Percentiles rank a stretch among this genome's conserved stretches.
phyloP scores from a whole-genome alignment of 1,140 invertebrate genomes.

The Drosophila pseudoananassae region DNA sequence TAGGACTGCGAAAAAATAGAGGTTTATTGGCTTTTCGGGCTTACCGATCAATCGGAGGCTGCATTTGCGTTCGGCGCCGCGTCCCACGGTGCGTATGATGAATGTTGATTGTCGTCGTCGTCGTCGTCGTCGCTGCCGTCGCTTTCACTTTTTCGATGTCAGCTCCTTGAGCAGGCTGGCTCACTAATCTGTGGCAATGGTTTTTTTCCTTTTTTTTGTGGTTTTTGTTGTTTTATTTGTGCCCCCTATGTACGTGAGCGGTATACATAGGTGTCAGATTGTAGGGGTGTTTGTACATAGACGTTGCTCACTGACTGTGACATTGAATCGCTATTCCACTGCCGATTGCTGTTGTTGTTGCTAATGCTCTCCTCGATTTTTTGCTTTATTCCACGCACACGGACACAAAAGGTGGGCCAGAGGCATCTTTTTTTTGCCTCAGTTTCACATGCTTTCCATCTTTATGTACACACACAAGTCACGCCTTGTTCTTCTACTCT shows the following conservation, averaged over 20 bases:
- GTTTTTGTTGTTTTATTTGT: slow-evolving; percentile 13
- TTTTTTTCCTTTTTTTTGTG: slow-evolving; percentile 41
- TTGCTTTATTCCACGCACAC: slow-evolving; percentile 71
- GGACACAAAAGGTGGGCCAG: slow-evolving; percentile 64
- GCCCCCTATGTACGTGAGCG: slow-evolving; percentile 13
- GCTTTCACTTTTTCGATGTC: slow-evolving; percentile 3
- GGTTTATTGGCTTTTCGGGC: slow-evolving; percentile 23
- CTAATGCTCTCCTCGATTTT: slow-evolving; percentile 25
- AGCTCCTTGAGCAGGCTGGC: slow-evolving; percentile 37
- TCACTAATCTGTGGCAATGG: slow-evolving; percentile 69
- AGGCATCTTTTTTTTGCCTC: slow-evolving; percentile 42
- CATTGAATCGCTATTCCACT: slow-evolving; percentile 74
- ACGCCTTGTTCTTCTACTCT: slow-evolving; percentile 53
- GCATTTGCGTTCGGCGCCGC: slow-evolving; percentile 66
- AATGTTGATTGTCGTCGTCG: slow-evolving; percentile 67
- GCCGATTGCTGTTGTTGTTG: slow-evolving; percentile 36
- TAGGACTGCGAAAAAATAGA: slow-evolving; percentile 17
- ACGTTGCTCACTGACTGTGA: slow-evolving; percentile 51
- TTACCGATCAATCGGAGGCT: slow-evolving; percentile 64
- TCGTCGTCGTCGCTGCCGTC: slow-evolving; percentile 14
- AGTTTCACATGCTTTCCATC: slow-evolving; percentile 52
- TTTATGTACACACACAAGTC: slow-evolving; percentile 42
- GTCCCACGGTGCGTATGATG: slow-evolving; percentile 77
- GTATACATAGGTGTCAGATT: slow-evolving; percentile 20
- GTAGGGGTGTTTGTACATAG: slow-evolving; percentile 29